These are phyloP conservation scores for Nibea albiflora DNA, from an alignment of 2,113 vertebrate genomes.

Conservation along the genomic window DNA sequence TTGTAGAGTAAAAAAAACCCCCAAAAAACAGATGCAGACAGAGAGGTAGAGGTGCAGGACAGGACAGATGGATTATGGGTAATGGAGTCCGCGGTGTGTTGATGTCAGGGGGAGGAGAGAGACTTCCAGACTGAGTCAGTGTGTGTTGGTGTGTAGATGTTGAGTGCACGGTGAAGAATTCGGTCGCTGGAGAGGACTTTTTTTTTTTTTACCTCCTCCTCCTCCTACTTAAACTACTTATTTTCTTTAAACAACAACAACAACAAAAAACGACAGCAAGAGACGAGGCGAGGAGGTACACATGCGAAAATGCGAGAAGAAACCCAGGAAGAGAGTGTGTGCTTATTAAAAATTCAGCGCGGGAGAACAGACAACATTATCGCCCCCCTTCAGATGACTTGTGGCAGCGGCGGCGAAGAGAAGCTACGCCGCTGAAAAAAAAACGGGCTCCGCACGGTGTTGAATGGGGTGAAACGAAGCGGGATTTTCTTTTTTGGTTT, in stretches of 20 bases:
- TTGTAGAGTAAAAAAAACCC: background rate
- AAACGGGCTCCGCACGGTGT: constrained; percentile 16
- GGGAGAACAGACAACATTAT: constrained; percentile 62
- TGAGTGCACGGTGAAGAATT: constrained; percentile 50
- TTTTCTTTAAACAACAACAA: background rate
- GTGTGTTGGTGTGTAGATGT: constrained; percentile 57
- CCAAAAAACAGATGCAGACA: background rate
- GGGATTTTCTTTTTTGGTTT: constrained; percentile 42
- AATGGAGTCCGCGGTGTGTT: constrained; percentile 69
- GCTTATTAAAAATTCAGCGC: constrained; percentile 72
- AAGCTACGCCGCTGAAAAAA: constrained; percentile 22
- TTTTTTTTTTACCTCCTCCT: too few species aligned
- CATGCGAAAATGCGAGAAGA: constrained; percentile 69
- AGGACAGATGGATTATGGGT: constrained; percentile 78
- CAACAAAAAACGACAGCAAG: background rate
- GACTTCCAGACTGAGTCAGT: constrained; percentile 25
- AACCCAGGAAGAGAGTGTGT: constrained; percentile 56
- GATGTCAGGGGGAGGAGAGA: constrained; percentile 72
- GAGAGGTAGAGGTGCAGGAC: constrained; percentile 2
- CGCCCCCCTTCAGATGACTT: constrained; percentile 47
- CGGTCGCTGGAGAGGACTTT: constrained; percentile 51
- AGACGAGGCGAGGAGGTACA: background rate
- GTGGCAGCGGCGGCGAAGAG: constrained; percentile 59
- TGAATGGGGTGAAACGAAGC: constrained; percentile 69
- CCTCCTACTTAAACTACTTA: background rate